Base-by-base conservation (phyloP, 2,113 vertebrate genomes). In the Myrmecophaga tridactyla region DNA sequence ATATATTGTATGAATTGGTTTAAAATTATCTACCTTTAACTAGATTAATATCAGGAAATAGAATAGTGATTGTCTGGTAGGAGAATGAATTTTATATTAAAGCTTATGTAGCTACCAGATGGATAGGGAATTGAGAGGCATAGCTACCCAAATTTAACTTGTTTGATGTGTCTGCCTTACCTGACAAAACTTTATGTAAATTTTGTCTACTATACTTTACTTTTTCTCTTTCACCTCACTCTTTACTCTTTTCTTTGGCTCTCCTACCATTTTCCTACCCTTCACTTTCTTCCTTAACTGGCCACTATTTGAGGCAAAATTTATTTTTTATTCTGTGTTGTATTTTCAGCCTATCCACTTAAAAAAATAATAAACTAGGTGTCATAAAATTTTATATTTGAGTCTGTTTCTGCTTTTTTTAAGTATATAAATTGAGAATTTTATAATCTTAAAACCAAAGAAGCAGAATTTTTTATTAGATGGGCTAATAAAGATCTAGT, bases 11-110 rank as follows among this genome's bases (percentile, higher is more conserved):
- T 62, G 76, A 94, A 62, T 94, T 92, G 53, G 31, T 69, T 89
- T 92, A 60, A 91, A 90, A 89, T 94, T 85, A 67, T 41, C 65
- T 96, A 39, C 39, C 43, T 82, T 93, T 78, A 83, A 18, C 78
- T 58, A 89, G 31, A 6, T 11, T 78, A 27, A 51, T 78, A 60
- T 39, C 46, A 93, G 56, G 77, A 93, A 96, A 91, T 89, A 81
- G 12, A 72, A 53, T 77, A 87, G 81, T 91, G 43, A 70, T 43
- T 86, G 90, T 27, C 56, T 88, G 83, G 41, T 69, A 62, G 34
- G 21, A 80, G 43, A 81, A 67, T 46, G 7, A 70, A 63, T 23
- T 87, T 34, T 65, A 17, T 62, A n/a, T 63, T 72, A 78, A 63
- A 63, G 13, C 25, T 78, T 78, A 73, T 18, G 7, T 3, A 75